These are phyloP conservation scores for Scaptodrosophila lebanonensis DNA, from an alignment of 1,140 invertebrate genomes.

Conservation along the genomic window DNA sequence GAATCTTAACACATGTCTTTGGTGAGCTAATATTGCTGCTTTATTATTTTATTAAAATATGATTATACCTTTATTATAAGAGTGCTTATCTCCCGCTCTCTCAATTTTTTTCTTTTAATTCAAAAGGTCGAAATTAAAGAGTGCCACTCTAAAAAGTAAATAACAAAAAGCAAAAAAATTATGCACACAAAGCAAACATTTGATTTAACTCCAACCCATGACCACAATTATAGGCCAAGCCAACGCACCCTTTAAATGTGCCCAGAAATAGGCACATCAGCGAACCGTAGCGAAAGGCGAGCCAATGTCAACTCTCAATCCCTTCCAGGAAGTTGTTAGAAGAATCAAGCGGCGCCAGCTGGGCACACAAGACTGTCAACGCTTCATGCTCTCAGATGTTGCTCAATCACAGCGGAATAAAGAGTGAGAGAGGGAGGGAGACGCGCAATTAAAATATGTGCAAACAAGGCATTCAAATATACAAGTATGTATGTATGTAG, in stretches of 20 bases:
- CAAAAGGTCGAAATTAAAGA: too few species aligned
- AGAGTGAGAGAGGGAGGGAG: too few species aligned
- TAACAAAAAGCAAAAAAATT: conserved; percentile 5
- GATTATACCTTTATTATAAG: too few species aligned
- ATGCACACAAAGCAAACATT: conserved; percentile 34
- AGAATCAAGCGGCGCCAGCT: neutral
- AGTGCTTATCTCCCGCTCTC: too few species aligned
- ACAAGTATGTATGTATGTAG: neutral
- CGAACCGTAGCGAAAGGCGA: too few species aligned
- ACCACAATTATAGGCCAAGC: conserved; percentile 1
- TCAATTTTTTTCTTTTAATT: too few species aligned
- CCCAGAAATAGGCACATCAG: conserved; percentile 2
- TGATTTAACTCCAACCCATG: neutral
- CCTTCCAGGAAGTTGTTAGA: too few species aligned
- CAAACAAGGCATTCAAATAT: conserved; percentile 42
- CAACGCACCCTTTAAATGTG: conserved; percentile 21
- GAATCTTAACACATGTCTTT: too few species aligned
- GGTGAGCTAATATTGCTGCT: too few species aligned
- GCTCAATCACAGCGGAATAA: too few species aligned
- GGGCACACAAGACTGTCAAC: conserved; percentile 46
- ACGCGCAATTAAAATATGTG: conserved; percentile 73
- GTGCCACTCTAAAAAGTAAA: conserved; percentile 13
- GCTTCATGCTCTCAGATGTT: conserved; percentile 40
- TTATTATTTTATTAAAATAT: too few species aligned
- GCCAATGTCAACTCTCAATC: too few species aligned